These are phyloP conservation scores for Corapipo altera DNA, from an alignment of 2,113 vertebrate species.

Conservation along the genomic window DNA sequence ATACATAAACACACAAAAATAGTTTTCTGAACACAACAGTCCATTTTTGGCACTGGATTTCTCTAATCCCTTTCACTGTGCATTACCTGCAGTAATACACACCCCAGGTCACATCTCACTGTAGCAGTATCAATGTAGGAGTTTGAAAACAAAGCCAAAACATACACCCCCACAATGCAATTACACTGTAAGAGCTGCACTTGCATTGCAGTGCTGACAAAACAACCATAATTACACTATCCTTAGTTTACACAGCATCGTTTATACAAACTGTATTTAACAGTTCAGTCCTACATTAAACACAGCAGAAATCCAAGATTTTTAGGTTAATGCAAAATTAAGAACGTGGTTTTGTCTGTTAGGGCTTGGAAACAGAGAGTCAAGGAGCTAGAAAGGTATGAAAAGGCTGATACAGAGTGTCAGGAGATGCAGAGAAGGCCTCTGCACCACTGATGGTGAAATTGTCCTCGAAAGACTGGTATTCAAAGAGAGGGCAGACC, in stretches of 20 bases:
- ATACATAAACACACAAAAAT: neutral
- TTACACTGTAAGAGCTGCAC: neutral
- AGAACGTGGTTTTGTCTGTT: neutral
- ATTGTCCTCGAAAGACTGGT: neutral
- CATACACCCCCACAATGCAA: conserved; percentile 29
- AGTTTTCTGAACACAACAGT: neutral
- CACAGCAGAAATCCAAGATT: neutral
- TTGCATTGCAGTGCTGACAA: conserved; percentile 18
- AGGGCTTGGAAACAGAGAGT: neutral
- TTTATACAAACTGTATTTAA: neutral
- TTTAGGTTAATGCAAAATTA: neutral
- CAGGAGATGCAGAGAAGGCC: neutral
- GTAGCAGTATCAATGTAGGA: conserved; percentile 15
- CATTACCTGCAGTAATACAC: conserved; percentile 23
- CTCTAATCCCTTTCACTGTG: neutral
- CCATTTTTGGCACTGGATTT: neutral
- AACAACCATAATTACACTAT: neutral
- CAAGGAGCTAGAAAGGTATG: neutral
- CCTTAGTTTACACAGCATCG: neutral
- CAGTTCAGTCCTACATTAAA: neutral
- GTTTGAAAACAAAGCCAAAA: conserved; percentile 57
- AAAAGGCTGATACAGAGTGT: neutral
- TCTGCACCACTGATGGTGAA: neutral
- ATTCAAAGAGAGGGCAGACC: neutral
- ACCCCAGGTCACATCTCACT: conserved; percentile 9